A percentile compares a stretch with the other conserved stretches of the same genome.
Evolutionary conservation across 2,888 invertebrate genomes (phyloP).

Genomic region (Drosophila acutilabella): DNA sequence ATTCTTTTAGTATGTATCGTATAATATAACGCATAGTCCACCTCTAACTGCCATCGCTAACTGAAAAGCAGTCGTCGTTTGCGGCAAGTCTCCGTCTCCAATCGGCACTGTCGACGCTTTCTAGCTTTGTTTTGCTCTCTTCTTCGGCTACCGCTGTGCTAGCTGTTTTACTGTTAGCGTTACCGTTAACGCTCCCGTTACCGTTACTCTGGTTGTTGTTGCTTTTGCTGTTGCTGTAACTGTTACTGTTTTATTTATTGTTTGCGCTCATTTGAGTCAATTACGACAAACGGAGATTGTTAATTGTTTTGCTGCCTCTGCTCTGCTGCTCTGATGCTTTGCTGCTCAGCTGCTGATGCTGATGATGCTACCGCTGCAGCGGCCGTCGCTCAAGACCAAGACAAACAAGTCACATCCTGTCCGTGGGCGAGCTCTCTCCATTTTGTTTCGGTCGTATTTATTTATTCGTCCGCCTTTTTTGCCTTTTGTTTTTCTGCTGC

Average conservation of each 20-base stretch:
- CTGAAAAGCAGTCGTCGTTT: slow-evolving; percentile 14
- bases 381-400: slow-evolving; percentile 63
- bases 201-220: slow-evolving; percentile 1
- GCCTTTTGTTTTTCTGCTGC: slow-evolving; percentile 41
- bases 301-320: slow-evolving; percentile 78
- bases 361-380: slow-evolving; percentile 23
- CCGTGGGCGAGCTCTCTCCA: slow-evolving; percentile 34
- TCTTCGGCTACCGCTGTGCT: slow-evolving; percentile 23
- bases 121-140: slow-evolving; percentile 56
- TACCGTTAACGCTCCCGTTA: slow-evolving; percentile 24
- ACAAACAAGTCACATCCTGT: slow-evolving; percentile 69
- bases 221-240: slow-evolving; percentile 29
- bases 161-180: slow-evolving; percentile 20
- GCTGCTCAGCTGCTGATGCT: slow-evolving; percentile 26
- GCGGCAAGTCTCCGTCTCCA: slow-evolving; percentile 32
- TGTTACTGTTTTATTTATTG: slow-evolving; percentile 77
- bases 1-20: too few species aligned
- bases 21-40: background rate
- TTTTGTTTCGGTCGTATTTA: slow-evolving; percentile 57
- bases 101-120: slow-evolving; percentile 49
- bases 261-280: slow-evolving; percentile 83
- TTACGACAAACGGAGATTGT: slow-evolving; percentile 80
- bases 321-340: slow-evolving; percentile 25
- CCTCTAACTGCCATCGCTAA: slow-evolving; percentile 34
- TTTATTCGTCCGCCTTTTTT: slow-evolving; percentile 59